These are phyloP conservation scores for Spea multiplicata DNA, from an alignment of 2,113 vertebrate genomes.

Conservation along the genomic window DNA sequence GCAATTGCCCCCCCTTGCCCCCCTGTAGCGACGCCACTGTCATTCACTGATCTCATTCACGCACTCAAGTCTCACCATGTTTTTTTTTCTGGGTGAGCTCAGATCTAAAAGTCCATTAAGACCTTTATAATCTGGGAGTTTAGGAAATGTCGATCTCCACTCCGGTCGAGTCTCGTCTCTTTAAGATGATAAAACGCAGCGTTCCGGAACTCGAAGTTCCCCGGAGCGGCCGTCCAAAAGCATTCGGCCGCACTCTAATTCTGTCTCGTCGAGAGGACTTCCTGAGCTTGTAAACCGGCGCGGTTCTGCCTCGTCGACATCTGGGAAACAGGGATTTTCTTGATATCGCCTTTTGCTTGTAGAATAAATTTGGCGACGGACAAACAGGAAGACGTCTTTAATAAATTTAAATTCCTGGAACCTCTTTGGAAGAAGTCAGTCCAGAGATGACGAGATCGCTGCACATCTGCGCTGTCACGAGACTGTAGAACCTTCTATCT, in stretches of 20 bases:
- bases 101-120: too few species aligned
- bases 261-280: background rate
- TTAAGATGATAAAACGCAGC: background rate
- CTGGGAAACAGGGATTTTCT: background rate
- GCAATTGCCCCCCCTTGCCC: too few species aligned
- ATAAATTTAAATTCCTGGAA: slow-evolving; percentile 13
- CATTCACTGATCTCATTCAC: too few species aligned
- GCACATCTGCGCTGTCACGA: slow-evolving; percentile 10
- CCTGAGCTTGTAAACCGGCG: background rate
- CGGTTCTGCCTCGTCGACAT: background rate
- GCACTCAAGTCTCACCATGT: too few species aligned
- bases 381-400: slow-evolving; percentile 16
- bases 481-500: background rate
- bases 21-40: too few species aligned
- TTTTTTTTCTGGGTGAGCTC: too few species aligned
- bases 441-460: slow-evolving; percentile 19
- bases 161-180: background rate
- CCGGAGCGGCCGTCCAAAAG: background rate
- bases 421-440: background rate
- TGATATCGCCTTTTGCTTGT: slow-evolving; percentile 10
- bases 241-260: background rate
- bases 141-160: too few species aligned
- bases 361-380: slow-evolving; percentile 2
- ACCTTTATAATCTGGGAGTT: too few species aligned
- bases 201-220: background rate